Base-by-base conservation (phyloP, 2,113 vertebrate species). In the Collichthys lucidus region DNA sequence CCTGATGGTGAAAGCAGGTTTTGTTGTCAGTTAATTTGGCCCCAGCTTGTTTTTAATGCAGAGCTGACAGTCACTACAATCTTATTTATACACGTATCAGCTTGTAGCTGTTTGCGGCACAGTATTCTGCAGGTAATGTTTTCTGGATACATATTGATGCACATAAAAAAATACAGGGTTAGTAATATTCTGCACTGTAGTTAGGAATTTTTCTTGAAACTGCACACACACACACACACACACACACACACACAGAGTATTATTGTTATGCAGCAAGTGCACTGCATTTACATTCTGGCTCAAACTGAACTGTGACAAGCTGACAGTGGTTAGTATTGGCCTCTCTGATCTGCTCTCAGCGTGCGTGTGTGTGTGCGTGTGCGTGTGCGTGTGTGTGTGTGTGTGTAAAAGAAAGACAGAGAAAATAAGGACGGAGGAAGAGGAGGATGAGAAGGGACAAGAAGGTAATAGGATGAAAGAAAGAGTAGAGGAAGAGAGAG, bases 291-390 rank as follows among this genome's bases (percentile, higher is more conserved):
- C 78, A 91, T 84, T 86, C 84, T 75, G 85, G 85, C 82, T 91
- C 74, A 77, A 83, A 84, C 79, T 20, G 49, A 88, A 80, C 73
- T 77, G 88, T 91, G 85, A 91, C 89, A 89, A 89, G 85, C 84
- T 90, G 91, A 91, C 90, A 90, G 87, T 61, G 74, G 85, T 90
- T 91, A 87, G 86, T 81, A 74, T 83, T 86, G 84, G 86, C 65
- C 86, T 86, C 84, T 90, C 80, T 88, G 87, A 91, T 90, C 86
- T 90, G 86, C 79, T 89, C 35, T 40, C 35, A 9, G 35, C 35
- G 9, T 73, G 76, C 47, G n/a, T 14, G 70, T 79, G 63, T 80
- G 86, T 76, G 77, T 82, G 80, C 74, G 73, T 5, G 63, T 44
- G 72, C 44, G 68, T 60, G 63, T 31, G 35, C 7, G 8, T 73